Base-by-base conservation (phyloP, 2,888 invertebrate species). In the Petrophora chlorosata region DNA sequence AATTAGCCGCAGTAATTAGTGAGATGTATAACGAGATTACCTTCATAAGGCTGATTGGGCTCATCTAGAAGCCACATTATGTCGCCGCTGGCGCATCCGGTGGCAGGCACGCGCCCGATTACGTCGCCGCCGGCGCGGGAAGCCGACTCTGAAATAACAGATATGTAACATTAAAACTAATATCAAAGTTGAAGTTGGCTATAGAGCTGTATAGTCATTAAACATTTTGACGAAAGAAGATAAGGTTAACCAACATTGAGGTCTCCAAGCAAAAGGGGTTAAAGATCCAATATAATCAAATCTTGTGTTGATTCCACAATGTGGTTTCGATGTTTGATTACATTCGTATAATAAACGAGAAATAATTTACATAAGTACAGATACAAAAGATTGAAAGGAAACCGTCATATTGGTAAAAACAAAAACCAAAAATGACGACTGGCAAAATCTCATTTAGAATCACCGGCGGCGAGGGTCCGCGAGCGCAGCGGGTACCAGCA, bases 61-160 rank as follows among this genome's bases (percentile, higher is more conserved):
- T 92, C 92, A 83, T 94, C 93, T 77, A 94, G 90, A 75, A 94
- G 92, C 94, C 94, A 94, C 93, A 94, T 94, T 77, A 92, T 92
- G 85, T 91, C 91, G 76, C 92, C 92, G 79, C 85, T 90, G 72
- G 85, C 80, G 78, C 90, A 90, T 86, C 90, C 88, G 86, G 91
- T 90, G 67, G 91, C 90, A 79, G 85, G 88, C 86, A 85, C 86
- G 82, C 89, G 89, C 80, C 77, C 79, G 74, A 81, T 84, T 74
- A 82, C 79, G 9, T 10, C 25, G 9, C 25, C 25, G 74, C 79
- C 79, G 71, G 68, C 76, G 68, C 64, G 70, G 62, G 70, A 73
- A 61, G 73, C 70, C 65, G 79, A 72, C 72, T 83, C 89, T 88
- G 83, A 59, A 85, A 85, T 66, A 80, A 82, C 63, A 65, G 19